Evolutionary conservation across 2,888 invertebrate species (phyloP), one percentile per base, ranked within the genome.

Genomic region (Flexamia atlantica): DNA sequence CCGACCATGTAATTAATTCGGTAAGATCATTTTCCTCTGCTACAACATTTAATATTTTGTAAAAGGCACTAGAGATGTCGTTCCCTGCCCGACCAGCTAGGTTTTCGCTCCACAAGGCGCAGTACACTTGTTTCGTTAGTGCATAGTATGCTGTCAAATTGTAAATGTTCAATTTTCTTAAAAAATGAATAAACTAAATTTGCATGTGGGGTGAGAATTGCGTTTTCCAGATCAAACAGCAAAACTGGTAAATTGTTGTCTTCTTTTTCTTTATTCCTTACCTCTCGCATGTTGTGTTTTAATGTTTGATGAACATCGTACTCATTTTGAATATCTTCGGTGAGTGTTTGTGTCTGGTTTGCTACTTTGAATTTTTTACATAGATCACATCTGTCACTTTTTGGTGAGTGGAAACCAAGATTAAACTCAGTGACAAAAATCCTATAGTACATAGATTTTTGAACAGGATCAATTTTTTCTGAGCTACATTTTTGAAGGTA

Each of bases 341-440:
- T 28, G 2, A 64, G 30, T 68, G 60, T 76, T 60, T 76, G 28
- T 42, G 36, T 64, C 10, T 68, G 25, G 2, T 46, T 20, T 40
- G 83, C 83, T 7, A 80, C 70, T 70, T 70, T 80, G 50, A 20
- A 83, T 50, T 80, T 50, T 50, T 81, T 80, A 50, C 80, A 83
- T 0, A 80, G 50, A 23, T 83, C 80, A 23, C 83, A 83, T 25
- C 80, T 68, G 53, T 83, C 80, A 23, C 53, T 50, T 81, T 80
- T 80, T 25, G 70, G 60, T 7, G 40, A 30, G 76, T 79, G 79
- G 25, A 68, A 60, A 5, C 80, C 79, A 9, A 79, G n/a, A n/a
- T 79, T 83, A 42, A 83, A 83, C 23, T 80, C 25, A 25, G 80
- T 83, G n/a, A 70, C 80, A 80, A 83, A 83, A 50, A 80, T 60